phyloP scores from a whole-genome alignment of 2,113 vertebrate species.

The Chunga burmeisteri region DNA sequence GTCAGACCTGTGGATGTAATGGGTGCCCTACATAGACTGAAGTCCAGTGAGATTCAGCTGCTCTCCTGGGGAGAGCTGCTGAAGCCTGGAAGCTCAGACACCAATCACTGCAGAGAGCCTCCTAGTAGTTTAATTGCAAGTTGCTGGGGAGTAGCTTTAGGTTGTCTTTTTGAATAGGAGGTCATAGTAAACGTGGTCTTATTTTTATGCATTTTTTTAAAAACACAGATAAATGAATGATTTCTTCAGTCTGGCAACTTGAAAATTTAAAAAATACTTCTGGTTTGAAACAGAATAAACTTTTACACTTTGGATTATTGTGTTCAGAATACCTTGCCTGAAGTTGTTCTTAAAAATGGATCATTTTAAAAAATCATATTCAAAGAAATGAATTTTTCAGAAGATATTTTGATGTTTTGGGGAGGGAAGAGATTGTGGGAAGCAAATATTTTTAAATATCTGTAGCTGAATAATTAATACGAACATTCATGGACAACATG shows the following conservation, averaged over 20 bases:
- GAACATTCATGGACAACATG: not conserved
- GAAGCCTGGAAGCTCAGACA: not conserved
- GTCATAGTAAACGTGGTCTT: fast-evolving
- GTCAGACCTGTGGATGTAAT: not conserved
- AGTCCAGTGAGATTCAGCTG: not conserved
- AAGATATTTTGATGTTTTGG: not conserved
- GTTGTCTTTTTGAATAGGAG: not conserved
- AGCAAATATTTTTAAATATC: not conserved
- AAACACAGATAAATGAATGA: not conserved
- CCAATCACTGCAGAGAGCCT: not conserved
- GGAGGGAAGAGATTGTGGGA: not conserved
- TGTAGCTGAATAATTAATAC: not conserved
- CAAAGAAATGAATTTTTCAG: not conserved
- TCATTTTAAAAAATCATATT: not conserved
- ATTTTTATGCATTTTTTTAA: not conserved
- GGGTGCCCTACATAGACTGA: not conserved
- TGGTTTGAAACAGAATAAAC: not conserved
- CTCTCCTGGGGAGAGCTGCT: not conserved
- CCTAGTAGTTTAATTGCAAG: not conserved
- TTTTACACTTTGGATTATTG: not conserved
- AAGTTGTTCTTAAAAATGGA: not conserved
- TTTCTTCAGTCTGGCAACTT: not conserved
- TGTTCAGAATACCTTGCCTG: not conserved
- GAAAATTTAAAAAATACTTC: not conserved
- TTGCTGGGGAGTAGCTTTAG: not conserved